Conservation (phyloP, 2,797 vertebrate species). For the Anabas testudineus region DNA sequence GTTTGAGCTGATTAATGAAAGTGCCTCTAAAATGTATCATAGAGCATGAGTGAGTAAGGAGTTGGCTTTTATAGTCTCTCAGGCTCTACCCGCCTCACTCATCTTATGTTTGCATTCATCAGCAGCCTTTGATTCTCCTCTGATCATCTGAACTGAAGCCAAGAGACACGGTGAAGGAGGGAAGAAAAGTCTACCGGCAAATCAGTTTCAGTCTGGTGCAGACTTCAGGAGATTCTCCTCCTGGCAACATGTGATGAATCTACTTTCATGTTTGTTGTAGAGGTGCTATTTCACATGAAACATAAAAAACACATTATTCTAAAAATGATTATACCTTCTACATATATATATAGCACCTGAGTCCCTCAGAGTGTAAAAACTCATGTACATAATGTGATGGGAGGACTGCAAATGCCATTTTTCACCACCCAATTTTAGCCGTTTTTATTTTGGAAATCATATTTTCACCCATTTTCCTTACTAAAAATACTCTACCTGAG, state of each 20-base stretch:
- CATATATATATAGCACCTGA: no score
- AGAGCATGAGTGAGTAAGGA: neutral
- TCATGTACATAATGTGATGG: no score
- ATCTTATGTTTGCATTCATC: slow-evolving; percentile 33
- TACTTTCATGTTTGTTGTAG: no score
- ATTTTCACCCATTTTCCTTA: neutral
- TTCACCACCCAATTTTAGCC: neutral
- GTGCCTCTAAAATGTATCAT: slow-evolving; percentile 11
- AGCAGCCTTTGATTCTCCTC: neutral
- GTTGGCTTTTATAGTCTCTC: slow-evolving; percentile 9
- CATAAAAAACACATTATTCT: no score
- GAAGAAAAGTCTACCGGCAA: no score
- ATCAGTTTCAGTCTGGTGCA: neutral
- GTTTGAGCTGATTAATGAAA: slow-evolving; percentile 1
- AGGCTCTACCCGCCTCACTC: slow-evolving; percentile 13
- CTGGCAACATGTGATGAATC: no score
- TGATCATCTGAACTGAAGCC: neutral
- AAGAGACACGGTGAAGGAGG: neutral
- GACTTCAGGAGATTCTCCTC: neutral
- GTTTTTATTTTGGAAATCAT: neutral
- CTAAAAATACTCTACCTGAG: neutral
- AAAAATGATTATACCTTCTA: no score
- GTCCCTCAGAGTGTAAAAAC: no score
- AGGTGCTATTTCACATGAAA: no score
- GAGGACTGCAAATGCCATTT: neutral